Conservation (phyloP, 2,797 vertebrate species). For the Aldrovandia affinis region DNA sequence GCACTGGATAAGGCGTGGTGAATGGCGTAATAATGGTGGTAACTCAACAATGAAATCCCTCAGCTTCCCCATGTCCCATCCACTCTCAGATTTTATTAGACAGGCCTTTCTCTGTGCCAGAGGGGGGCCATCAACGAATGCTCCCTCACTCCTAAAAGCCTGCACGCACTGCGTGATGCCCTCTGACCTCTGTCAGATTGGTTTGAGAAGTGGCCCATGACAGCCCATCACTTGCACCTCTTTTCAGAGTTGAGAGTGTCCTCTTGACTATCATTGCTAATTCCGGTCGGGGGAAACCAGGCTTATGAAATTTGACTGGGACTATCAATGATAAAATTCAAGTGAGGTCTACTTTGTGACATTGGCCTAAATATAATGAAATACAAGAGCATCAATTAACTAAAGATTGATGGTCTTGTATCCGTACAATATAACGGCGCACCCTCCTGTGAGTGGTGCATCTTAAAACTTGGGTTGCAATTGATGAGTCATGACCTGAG, state of each 20-base stretch:
- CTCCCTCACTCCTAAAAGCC: not conserved
- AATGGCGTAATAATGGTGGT: not conserved
- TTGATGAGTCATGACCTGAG: conserved; percentile 18
- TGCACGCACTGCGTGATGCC: not conserved
- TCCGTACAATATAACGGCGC: too few relatives aligned
- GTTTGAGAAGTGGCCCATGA: not conserved
- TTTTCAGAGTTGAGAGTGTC: not conserved
- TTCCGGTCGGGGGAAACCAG: not conserved
- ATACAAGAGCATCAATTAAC: not conserved
- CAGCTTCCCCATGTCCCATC: not conserved
- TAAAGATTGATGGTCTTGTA: not conserved
- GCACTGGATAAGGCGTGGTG: not conserved
- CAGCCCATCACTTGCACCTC: not conserved
- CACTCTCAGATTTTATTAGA: not conserved
- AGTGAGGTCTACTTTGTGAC: not conserved
- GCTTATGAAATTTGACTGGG: not conserved
- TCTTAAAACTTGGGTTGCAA: conserved; percentile 3
- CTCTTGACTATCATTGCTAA: not conserved
- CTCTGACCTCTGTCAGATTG: not conserved
- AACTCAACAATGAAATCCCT: not conserved
- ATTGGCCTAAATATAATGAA: not conserved
- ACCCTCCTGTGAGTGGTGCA: not conserved
- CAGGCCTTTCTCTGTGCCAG: not conserved
- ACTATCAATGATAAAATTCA: not conserved
- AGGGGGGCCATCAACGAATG: conserved; percentile 5